Evolutionary conservation across 2,888 invertebrate species (phyloP), one percentile per base, ranked within the genome.

Genomic region (Helobdella robusta): DNA sequence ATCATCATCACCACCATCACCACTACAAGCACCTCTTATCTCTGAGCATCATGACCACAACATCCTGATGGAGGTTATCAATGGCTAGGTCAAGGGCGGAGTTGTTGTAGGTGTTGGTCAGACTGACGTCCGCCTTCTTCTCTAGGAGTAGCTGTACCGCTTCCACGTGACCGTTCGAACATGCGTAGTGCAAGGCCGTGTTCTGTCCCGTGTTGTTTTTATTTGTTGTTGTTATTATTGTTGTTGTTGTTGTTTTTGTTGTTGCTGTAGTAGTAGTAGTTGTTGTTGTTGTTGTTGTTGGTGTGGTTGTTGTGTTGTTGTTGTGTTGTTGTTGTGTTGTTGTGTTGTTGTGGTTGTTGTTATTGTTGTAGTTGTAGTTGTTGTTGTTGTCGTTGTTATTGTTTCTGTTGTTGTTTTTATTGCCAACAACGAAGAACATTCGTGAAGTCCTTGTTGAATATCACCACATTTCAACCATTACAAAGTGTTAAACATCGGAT

Each of bases 161-260:
- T 61, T 87, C 86, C 66, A 85, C 86, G 80, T 91, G 92, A 46
- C 91, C 91, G 92, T 94, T 95, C 80, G 95, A 94, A 76, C 93
- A 94, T 15, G 95, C 93, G 75, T 97, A 97, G 78, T 98, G 97
- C 11, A 97, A 82, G 0, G 97, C 91, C 0, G 94, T 89, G 81
- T 95, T 97, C 72, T 73, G 62, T 2, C 32, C 30, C 25, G 3
- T 5, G 6, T 61, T 11, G 25, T 35, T 3, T 3, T 35, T 59
- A 59, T 6, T 35, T 20, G n/a, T 11, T 25, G 32, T 59, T 2
- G 20, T 11, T 20, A 40, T 15, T 40, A 40, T 40, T 40, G 15
- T 40, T 40, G 6, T 8, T 48, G 25, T 48, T 18, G 48, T 23
- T 2, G 1, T n/a, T n/a, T n/a, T n/a, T n/a, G n/a, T n/a, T n/a